phyloP scores from a whole-genome alignment of 1,140 invertebrate species.

The Musca domestica region DNA sequence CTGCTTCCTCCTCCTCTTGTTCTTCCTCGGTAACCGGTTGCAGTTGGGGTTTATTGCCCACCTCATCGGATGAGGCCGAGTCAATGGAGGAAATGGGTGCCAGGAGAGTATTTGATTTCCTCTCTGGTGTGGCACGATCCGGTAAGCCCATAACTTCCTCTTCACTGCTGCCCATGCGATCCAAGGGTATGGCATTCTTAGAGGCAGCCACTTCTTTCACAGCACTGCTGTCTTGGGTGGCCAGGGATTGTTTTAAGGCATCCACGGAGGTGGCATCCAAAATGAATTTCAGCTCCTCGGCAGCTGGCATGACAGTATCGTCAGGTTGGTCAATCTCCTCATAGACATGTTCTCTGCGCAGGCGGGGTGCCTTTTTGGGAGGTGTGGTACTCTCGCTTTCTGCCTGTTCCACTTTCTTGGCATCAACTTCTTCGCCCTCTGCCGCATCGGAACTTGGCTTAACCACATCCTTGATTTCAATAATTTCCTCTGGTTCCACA shows the following conservation, averaged over 20 bases:
- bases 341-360: slow-evolving; percentile 61
- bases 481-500: slow-evolving; percentile 49
- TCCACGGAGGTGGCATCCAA: slow-evolving; percentile 33
- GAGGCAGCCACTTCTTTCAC: slow-evolving; percentile 40
- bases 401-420: background rate
- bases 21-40: slow-evolving; percentile 47
- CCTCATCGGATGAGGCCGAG: slow-evolving; percentile 50
- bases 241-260: slow-evolving; percentile 41
- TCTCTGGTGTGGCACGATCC: slow-evolving; percentile 23
- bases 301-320: slow-evolving; percentile 36
- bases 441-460: background rate
- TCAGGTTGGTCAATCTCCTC: slow-evolving; percentile 58
- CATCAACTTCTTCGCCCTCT: background rate
- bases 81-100: slow-evolving; percentile 50
- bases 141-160: slow-evolving; percentile 38
- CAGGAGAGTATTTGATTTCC: slow-evolving; percentile 31
- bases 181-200: slow-evolving; percentile 38
- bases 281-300: slow-evolving; percentile 36
- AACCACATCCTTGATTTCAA: slow-evolving; percentile 33
- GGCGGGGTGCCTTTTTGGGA: slow-evolving; percentile 51
- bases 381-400: slow-evolving; percentile 29
- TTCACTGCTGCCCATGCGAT: slow-evolving; percentile 53
- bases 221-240: slow-evolving; percentile 39
- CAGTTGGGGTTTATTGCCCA: slow-evolving; percentile 33
- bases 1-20: slow-evolving; percentile 37